A percentile compares a stretch with the other conserved stretches of the same genome.
phyloP scores from a whole-genome alignment of 2,888 invertebrate species.

The Plebejus anna region DNA sequence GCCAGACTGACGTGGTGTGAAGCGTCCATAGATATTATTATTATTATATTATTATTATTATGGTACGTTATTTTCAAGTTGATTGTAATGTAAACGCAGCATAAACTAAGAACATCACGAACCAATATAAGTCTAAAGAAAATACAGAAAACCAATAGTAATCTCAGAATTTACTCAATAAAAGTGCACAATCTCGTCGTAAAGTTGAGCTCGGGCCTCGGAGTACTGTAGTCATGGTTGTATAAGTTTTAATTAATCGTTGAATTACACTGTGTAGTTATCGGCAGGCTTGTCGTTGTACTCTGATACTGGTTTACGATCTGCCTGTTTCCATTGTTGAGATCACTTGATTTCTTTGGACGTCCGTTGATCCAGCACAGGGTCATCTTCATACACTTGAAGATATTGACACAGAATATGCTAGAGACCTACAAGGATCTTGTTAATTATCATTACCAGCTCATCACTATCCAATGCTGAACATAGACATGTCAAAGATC shows the following conservation, averaged over 20 bases:
- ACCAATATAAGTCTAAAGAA: neutral
- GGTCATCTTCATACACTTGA: no score
- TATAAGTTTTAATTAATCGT: conserved; percentile 77
- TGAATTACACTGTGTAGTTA: conserved; percentile 67
- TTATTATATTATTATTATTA: neutral
- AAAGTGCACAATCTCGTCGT: conserved; percentile 50
- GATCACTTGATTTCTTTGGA: neutral
- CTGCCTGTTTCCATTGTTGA: conserved; percentile 46
- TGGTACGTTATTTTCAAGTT: neutral
- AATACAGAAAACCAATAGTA: conserved; percentile 18
- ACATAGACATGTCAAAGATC: no score
- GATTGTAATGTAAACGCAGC: neutral
- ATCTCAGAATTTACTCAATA: conserved; percentile 47
- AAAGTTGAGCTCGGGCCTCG: conserved; percentile 32
- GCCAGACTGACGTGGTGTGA: no score
- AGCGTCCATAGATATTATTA: no score
- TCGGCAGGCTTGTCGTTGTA: conserved; percentile 50
- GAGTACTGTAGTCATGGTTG: conserved; percentile 65
- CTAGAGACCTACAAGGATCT: no score
- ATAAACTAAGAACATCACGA: neutral
- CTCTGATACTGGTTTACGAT: conserved; percentile 52
- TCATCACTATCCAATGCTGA: no score
- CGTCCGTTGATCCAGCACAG: neutral
- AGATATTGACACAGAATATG: no score
- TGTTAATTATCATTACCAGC: no score